phyloP scores from a whole-genome alignment of 1,140 invertebrate species.

The Cotesia typhae region DNA sequence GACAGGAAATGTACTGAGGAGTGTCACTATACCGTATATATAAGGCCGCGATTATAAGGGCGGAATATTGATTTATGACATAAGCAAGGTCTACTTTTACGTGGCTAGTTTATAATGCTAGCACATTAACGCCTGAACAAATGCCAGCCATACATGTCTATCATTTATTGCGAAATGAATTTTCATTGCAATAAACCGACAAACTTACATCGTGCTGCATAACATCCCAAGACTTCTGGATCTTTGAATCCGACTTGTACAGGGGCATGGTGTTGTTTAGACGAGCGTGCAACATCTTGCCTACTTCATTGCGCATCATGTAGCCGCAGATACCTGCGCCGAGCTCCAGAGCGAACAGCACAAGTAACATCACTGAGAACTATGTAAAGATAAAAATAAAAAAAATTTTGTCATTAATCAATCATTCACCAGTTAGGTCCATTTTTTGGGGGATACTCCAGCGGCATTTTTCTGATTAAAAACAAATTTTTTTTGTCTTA shows the following conservation, averaged over 20 bases:
- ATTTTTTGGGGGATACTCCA: no score
- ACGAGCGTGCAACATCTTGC: constrained; percentile 71
- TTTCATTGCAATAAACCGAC: background rate
- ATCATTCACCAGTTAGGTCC: no score
- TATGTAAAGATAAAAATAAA: constrained; percentile 52
- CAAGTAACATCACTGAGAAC: constrained; percentile 83
- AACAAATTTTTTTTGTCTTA: no score
- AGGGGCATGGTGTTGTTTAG: constrained; percentile 75
- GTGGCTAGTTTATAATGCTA: constrained; percentile 9
- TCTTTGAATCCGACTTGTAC: constrained; percentile 71
- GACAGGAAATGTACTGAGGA: constrained; percentile 8
- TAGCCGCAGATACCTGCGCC: constrained; percentile 87
- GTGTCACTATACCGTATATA: constrained; percentile 15
- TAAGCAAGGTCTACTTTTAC: constrained; percentile 31
- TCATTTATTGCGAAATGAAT: background rate
- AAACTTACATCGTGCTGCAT: constrained; percentile 80
- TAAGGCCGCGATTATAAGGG: constrained; percentile 14
- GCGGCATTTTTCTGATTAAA: no score
- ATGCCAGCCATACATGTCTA: background rate
- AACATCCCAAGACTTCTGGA: constrained; percentile 77
- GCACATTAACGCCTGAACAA: constrained; percentile 7
- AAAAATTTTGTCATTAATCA: background rate
- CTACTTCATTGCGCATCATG: constrained; percentile 77
- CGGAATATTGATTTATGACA: constrained; percentile 50
- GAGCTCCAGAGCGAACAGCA: constrained; percentile 87